These are phyloP conservation scores for Antechinus stuartii DNA, from an alignment of 2,113 vertebrate species.

Conservation along the genomic window DNA sequence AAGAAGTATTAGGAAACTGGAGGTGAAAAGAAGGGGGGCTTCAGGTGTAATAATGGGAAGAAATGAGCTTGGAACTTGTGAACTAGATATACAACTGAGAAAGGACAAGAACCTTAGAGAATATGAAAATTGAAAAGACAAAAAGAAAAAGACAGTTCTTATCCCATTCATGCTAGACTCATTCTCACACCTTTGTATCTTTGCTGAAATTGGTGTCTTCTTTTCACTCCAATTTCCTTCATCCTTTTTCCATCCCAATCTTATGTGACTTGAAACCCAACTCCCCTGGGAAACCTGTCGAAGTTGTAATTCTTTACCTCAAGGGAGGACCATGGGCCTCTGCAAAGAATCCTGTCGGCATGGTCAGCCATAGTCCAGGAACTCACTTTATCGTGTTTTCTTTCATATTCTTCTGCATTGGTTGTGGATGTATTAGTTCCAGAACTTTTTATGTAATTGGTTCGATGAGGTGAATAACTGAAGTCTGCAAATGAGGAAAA, in stretches of 20 bases:
- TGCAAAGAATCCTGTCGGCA: slow-evolving; percentile 79
- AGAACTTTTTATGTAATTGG: neutral
- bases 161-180: neutral
- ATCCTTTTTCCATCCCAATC: neutral
- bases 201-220: neutral
- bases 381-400: slow-evolving; percentile 81
- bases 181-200: neutral
- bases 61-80: neutral
- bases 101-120: neutral
- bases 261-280: neutral
- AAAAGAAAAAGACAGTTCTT: neutral
- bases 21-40: neutral
- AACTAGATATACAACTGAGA: neutral
- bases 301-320: slow-evolving; percentile 65
- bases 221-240: neutral
- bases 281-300: neutral
- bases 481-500: slow-evolving; percentile 71
- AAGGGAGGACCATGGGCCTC: slow-evolving; percentile 62
- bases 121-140: neutral
- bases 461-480: neutral
- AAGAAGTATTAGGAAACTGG: neutral
- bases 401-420: slow-evolving; percentile 50
- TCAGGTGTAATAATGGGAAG: neutral
- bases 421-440: slow-evolving; percentile 38
- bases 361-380: slow-evolving; percentile 84